These are phyloP conservation scores for Lathronympha strigana DNA, from an alignment of 2,888 invertebrate genomes.

Conservation along the genomic window DNA sequence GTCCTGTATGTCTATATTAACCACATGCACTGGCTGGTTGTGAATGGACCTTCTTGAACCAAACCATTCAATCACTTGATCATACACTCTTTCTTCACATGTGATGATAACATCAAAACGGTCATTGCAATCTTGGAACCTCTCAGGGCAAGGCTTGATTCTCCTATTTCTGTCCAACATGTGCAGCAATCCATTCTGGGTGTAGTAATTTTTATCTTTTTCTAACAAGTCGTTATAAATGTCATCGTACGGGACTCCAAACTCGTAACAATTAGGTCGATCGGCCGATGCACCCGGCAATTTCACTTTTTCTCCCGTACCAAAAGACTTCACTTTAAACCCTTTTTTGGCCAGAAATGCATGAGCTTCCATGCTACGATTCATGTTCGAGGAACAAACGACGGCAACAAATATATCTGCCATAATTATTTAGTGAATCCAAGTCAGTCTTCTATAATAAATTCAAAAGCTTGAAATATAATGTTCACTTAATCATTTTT, in stretches of 20 bases:
- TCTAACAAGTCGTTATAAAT: slow-evolving; percentile 96
- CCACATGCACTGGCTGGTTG: slow-evolving; percentile 96
- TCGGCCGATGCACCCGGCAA: slow-evolving; percentile 97
- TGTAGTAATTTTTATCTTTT: slow-evolving; percentile 97
- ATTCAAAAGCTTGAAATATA: slow-evolving; percentile 6
- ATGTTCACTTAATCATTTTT: slow-evolving; percentile 32
- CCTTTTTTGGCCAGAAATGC: slow-evolving; percentile 98
- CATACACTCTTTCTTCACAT: slow-evolving; percentile 99
- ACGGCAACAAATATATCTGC: slow-evolving; percentile 92
- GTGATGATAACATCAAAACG: slow-evolving; percentile 98
- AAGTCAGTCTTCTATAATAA: slow-evolving; percentile 3
- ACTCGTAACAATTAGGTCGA: slow-evolving; percentile 98
- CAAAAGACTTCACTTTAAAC: slow-evolving; percentile 96
- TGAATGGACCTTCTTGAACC: slow-evolving; percentile 90
- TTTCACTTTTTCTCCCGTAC: slow-evolving; percentile 97
- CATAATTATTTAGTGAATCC: slow-evolving; percentile 50
- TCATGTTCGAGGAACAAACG: slow-evolving; percentile 99
- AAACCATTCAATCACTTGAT: slow-evolving; percentile 98
- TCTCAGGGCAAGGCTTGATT: slow-evolving; percentile 97
- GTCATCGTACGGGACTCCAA: slow-evolving; percentile 97
- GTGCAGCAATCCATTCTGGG: slow-evolving; percentile 98
- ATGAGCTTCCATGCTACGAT: slow-evolving; percentile 99
- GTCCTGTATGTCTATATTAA: slow-evolving; percentile 99
- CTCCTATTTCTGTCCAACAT: slow-evolving; percentile 99
- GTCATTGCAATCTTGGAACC: slow-evolving; percentile 95